Conservation (phyloP, 2,113 vertebrate species). For the Cettia cetti region DNA sequence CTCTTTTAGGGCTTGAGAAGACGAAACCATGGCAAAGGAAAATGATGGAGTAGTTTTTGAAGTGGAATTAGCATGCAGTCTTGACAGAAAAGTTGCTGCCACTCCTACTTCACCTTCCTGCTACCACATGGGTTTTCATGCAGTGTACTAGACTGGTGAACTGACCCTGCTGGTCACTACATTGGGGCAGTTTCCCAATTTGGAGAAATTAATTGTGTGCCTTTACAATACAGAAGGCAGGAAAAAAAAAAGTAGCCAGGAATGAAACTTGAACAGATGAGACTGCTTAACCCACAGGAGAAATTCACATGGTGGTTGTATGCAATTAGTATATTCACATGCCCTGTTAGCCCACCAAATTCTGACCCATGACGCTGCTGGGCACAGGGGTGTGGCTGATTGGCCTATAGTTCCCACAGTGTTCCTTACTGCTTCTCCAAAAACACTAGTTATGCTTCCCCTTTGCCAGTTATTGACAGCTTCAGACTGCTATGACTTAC, state of each 20-base stretch:
- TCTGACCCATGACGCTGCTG: background rate
- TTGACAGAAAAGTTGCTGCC: background rate
- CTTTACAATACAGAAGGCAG: background rate
- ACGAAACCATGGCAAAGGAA: background rate
- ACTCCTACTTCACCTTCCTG: background rate
- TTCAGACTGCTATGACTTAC: background rate
- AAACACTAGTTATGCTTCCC: background rate
- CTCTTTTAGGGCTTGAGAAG: background rate
- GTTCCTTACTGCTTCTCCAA: background rate
- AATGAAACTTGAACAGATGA: background rate
- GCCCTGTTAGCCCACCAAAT: accelerated
- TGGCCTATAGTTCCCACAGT: background rate
- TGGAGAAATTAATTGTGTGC: background rate
- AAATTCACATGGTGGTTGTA: background rate
- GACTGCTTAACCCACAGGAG: background rate
- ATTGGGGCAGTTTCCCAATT: background rate
- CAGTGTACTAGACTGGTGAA: background rate
- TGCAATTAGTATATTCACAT: no score
- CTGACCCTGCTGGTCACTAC: background rate
- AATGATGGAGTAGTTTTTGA: background rate
- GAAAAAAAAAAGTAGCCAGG: background rate
- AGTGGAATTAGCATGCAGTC: background rate
- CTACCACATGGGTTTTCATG: background rate
- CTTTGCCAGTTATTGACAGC: background rate
- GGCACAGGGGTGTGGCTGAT: background rate